Evolutionary conservation across 2,797 vertebrate genomes (phyloP), one percentile per base, ranked within the genome.

Genomic region (Cirrhinus molitorella): DNA sequence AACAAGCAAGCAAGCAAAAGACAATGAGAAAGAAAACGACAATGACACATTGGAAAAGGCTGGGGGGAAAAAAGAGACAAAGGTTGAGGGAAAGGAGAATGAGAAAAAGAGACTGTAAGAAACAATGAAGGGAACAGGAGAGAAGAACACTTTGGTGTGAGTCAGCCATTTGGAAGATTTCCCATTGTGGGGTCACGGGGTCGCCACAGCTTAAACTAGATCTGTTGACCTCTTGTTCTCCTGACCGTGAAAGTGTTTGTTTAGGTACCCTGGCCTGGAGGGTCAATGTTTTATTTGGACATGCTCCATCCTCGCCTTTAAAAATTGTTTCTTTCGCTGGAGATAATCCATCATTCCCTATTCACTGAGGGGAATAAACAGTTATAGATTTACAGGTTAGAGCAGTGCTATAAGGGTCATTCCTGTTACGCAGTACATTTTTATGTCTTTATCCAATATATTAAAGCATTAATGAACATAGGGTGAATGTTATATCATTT

Each of bases 281-380:
- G 81, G 65, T 83, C 81, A 78, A 37, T 70, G 40, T 59, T 83
- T 83, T 43, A 77, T 83, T 68, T 78, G 65, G 81, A 77, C 72
- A 23, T 45, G 61, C 51, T 76, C 65, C 65, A 68, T 83, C 51
- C 40, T 83, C 40, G 21, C 37, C 65, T 59, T 59, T 43, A 43
- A 51, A 70, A 61, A 40, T 25, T 2, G 25, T 83, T 68, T 76
- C 40, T 34, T 25, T 49, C 9, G 21, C 34, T 55, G 19, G 40
- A 19, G 51, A 78, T 70, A 77, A 78, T 83, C 40, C 40, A 83
- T 83, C 74, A 77, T 78, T 77, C 40, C 51, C 72, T 57, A 68
- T 47, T 49, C 63, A 68, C 65, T 37, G 65, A 11, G 51, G 68
- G 74, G 53, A 68, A 83, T 83, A 83, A 49, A 75, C 80, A 83